phyloP scores from a whole-genome alignment of 2,888 invertebrate species.

The Chalcosyrphus nemorum region DNA sequence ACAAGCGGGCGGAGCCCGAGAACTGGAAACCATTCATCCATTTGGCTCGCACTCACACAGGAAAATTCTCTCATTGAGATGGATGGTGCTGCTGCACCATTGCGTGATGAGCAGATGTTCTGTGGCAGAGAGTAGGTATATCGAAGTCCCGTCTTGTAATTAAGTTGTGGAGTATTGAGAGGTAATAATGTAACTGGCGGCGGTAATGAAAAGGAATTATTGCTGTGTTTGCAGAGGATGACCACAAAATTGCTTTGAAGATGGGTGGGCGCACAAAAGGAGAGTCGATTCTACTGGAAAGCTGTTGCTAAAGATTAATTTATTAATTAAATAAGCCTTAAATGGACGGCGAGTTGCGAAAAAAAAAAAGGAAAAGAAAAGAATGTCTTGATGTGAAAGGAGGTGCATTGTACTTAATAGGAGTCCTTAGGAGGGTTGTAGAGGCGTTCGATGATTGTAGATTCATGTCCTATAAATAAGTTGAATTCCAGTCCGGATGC shows the following conservation, averaged over 20 bases:
- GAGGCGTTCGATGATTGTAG: no score
- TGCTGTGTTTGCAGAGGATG: conserved; percentile 19
- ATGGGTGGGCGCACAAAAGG: background rate
- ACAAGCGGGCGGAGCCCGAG: background rate
- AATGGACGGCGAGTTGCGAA: background rate
- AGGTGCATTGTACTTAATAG: no score
- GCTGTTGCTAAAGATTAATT: conserved; percentile 13
- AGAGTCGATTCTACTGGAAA: background rate
- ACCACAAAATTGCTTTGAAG: conserved; percentile 25
- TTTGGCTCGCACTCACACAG: background rate
- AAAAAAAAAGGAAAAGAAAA: no score
- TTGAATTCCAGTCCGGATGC: no score
- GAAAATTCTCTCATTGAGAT: background rate
- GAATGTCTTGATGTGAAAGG: no score
- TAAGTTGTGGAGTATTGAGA: conserved; percentile 24
- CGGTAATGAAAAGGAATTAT: conserved; percentile 31
- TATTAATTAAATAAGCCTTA: background rate
- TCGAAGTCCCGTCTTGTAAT: background rate
- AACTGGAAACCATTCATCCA: conserved; percentile 18
- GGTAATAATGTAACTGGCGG: conserved; percentile 16
- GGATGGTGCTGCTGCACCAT: conserved; percentile 10
- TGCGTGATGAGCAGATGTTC: conserved; percentile 28
- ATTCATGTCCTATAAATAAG: no score
- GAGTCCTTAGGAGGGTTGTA: no score
- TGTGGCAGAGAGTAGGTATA: background rate